Base-by-base conservation (phyloP, 1,140 invertebrate species). In the Oryzaephilus surinamensis region DNA sequence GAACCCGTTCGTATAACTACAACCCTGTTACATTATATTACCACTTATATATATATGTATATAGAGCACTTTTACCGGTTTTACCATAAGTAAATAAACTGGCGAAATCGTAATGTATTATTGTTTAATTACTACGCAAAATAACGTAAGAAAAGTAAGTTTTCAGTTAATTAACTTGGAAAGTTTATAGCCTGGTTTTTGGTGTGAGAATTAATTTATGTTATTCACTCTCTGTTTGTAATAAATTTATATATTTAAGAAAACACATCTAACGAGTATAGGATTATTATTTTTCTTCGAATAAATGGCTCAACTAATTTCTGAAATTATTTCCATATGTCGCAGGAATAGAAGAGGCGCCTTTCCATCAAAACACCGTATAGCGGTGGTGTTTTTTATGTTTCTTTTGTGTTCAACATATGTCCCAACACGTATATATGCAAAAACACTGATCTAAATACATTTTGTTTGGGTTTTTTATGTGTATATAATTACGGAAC, bases 81-180 rank as follows among this genome's bases (percentile, higher is more conserved):
- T 38, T 32, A 23, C 27, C 45, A 53, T 53, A 53, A 55, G 46
- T 55, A 55, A 55, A 51, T 51, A n/a, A 54, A 33, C 39, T 38
- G 13, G 18, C 43, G 44, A 48, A 47, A 41, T 32, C n/a, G n/a
- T 45, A 41, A 51, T 47, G 44, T 54, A 55, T 55, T 55, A 55
- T 55, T 55, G 51, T 55, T 55, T 55, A 51, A 55, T 55, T 55
- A 55, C 36, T 29, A n/a, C n/a, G n/a, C n/a, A n/a, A n/a, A 27
- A 34, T 38, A 45, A 43, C 49, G 48, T 51, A 54, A 54, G 51
- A 54, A 54, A 51, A 48, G 46, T 42, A 46, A 49, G 48, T 50
- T 48, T 42, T 45, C 48, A 53, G 51, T 53, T 53, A 53, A 53
- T 53, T 53, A 53, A 48, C 48, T 33, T 47, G 38, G 24, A n/a